phyloP scores from a whole-genome alignment of 2,797 vertebrate species.

The Myripristis jacobus region DNA sequence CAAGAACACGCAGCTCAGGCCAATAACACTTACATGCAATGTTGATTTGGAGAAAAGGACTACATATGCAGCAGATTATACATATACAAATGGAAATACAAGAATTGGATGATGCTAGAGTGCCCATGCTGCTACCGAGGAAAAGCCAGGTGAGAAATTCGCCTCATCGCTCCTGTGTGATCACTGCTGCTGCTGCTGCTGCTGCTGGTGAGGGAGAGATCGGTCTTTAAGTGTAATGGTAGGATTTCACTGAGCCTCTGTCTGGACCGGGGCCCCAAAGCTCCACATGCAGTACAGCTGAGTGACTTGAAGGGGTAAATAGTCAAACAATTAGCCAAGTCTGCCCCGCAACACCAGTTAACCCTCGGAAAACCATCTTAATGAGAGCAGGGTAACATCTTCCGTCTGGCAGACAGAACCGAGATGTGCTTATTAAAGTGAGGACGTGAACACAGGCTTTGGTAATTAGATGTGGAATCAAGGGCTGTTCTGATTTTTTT shows the following conservation, averaged over 20 bases:
- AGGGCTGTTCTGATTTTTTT: constrained; percentile 41
- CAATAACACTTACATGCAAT: too few species aligned
- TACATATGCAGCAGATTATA: too few species aligned
- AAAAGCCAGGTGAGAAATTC: constrained; percentile 27
- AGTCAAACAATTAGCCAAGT: constrained; percentile 69
- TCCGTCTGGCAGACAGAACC: constrained; percentile 48
- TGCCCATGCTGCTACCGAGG: constrained; percentile 2
- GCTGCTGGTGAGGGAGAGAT: constrained; percentile 46
- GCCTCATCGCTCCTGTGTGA: constrained; percentile 34
- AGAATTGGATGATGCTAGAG: constrained; percentile 2
- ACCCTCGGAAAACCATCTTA: constrained; percentile 61
- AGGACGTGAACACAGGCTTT: constrained; percentile 43
- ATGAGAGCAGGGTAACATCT: constrained; percentile 63
- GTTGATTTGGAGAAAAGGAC: too few species aligned
- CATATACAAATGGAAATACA: too few species aligned
- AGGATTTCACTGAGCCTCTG: constrained; percentile 39
- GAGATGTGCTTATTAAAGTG: constrained; percentile 61
- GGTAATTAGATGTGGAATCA: constrained; percentile 57
- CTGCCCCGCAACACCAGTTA: constrained; percentile 72
- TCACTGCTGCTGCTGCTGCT: constrained; percentile 49
- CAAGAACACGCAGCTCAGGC: too few species aligned
- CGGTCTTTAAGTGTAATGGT: constrained; percentile 38
- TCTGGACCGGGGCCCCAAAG: constrained; percentile 68
- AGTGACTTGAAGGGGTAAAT: constrained; percentile 63
- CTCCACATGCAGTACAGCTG: constrained; percentile 56